phyloP scores from a whole-genome alignment of 2,888 invertebrate species.

The Sesia apiformis region DNA sequence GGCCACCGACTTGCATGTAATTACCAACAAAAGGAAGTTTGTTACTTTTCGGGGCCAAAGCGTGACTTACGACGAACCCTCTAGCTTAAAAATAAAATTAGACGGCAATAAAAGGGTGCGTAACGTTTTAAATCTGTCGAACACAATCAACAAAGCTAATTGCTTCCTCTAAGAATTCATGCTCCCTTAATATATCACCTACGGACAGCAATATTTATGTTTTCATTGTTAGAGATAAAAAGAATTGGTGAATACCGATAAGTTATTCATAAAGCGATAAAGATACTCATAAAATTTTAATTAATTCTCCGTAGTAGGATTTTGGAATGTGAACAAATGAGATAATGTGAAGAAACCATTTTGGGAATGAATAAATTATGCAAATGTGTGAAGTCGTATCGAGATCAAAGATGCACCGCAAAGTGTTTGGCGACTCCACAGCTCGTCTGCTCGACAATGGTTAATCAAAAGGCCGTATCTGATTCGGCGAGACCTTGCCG shows the following conservation, averaged over 20 bases:
- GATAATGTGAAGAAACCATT: neutral
- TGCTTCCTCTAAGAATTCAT: neutral
- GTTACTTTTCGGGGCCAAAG: conserved; percentile 49
- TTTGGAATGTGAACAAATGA: neutral
- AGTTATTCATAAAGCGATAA: too few relatives aligned
- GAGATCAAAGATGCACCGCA: neutral
- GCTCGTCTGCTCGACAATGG: conserved; percentile 53
- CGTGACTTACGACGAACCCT: conserved; percentile 50
- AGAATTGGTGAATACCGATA: too few relatives aligned
- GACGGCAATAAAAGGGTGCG: conserved; percentile 48
- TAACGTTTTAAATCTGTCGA: conserved; percentile 30
- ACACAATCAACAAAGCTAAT: conserved; percentile 24
- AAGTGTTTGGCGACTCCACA: conserved; percentile 31
- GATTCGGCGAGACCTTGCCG: conserved; percentile 53
- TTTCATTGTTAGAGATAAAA: too few relatives aligned
- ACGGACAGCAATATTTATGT: too few relatives aligned
- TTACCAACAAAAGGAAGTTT: conserved; percentile 54
- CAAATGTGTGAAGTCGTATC: conserved; percentile 5
- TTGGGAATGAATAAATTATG: conserved; percentile 9
- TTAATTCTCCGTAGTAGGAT: neutral
- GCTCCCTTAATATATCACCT: too few relatives aligned
- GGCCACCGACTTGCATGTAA: conserved; percentile 50
- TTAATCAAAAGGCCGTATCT: conserved; percentile 71
- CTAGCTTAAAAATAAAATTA: conserved; percentile 37
- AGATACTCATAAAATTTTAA: neutral